Evolutionary conservation across 2,797 vertebrate species (phyloP), one percentile per base, ranked within the genome.

Genomic region (Gastrophryne carolinensis): DNA sequence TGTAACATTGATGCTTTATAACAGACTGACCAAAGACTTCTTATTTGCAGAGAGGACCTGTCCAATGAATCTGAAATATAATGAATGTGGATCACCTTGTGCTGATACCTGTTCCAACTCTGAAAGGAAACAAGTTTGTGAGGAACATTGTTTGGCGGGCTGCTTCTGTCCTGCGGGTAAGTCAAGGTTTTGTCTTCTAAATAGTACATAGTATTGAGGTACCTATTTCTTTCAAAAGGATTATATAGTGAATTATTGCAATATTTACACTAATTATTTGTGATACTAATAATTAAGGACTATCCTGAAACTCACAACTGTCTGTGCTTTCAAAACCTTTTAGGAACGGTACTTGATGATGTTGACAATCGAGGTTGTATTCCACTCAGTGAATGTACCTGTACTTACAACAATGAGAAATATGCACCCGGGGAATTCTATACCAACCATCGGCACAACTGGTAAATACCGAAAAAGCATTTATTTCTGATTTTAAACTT

Each of bases 261-360:
- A 5, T 9, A 4, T 39, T 39, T 39, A 13, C 37, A 15, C 12
- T 41, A n/a, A 6, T 41, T n/a, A 5, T 41, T 39, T 41, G 7
- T 41, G 15, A 41, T 13, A 41, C 2, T 2, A 3, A 35, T 7
- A 3, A 9, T 35, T 12, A 35, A 8, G 8, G 12, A 17, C 15
- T n/a, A 41, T 17, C 41, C 3, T 47, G 17, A 47, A 21, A 9
- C 17, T 19, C 8, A 47, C 1, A 47, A 19, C 17, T 23, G 52
- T 76, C 79, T n/a, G n/a, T n/a, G n/a, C n/a, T n/a, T n/a, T n/a
- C n/a, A n/a, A n/a, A n/a, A n/a, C n/a, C 64, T 53, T 62, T 4
- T 70, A 93, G 91, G 90, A 73, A 90, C 27, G 54, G 88, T 93
- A 12, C 81, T 89, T 5, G 91, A 93, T 15, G 91, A 93, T 3